These are phyloP conservation scores for Chloroceryle inda DNA, from an alignment of 2,797 vertebrate genomes.

Conservation along the genomic window DNA sequence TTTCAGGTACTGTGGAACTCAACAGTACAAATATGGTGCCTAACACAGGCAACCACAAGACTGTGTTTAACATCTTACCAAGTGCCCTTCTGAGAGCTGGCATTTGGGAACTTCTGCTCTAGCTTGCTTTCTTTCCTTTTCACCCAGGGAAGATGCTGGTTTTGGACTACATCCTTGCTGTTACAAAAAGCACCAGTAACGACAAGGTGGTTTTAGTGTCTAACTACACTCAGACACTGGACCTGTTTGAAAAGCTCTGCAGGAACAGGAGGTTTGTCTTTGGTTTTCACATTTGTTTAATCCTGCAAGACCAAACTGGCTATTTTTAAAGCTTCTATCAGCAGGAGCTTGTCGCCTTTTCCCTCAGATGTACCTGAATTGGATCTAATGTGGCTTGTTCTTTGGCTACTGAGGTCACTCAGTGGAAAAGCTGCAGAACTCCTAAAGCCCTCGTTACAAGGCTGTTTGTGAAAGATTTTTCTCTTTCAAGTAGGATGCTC, in stretches of 20 bases:
- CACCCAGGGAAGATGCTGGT: constrained; percentile 94
- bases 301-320: not conserved
- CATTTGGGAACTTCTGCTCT: not conserved
- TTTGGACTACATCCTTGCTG: constrained; percentile 94
- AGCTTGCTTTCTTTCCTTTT: not conserved
- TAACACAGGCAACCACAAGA: not conserved
- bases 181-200: constrained; percentile 89
- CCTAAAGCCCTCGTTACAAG: not conserved
- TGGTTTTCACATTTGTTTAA: not conserved
- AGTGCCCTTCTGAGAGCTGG: not conserved
- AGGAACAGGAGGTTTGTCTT: constrained; percentile 87
- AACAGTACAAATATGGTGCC: not conserved
- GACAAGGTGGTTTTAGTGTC: constrained; percentile 98
- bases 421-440: not conserved
- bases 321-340: not conserved
- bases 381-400: not conserved
- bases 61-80: not conserved
- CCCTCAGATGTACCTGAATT: not conserved
- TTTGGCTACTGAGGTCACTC: not conserved
- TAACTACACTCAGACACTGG: constrained; percentile 97
- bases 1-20: constrained; percentile 86
- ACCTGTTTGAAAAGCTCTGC: constrained; percentile 97
- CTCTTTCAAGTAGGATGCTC: not conserved
- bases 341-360: not conserved
- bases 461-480: not conserved